A percentile compares a stretch with the other conserved stretches of the same genome.
These are phyloP conservation scores for Drosophila pullipes DNA, from an alignment of 2,888 invertebrate genomes.

Conservation along the genomic window DNA sequence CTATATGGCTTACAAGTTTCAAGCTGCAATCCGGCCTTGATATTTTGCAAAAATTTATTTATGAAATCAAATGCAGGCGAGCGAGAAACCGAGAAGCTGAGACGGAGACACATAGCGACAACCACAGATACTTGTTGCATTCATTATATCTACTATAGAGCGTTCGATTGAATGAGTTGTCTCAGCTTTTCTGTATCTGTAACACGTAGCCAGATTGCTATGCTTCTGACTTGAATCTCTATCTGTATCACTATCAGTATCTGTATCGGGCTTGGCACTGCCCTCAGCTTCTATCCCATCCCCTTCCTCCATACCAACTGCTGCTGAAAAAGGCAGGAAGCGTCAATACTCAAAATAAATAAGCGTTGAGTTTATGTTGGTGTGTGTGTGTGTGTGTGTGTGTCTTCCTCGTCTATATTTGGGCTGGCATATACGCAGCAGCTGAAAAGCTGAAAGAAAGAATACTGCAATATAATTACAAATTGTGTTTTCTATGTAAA, in stretches of 20 bases:
- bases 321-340: slow-evolving; percentile 59
- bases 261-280: slow-evolving; percentile 23
- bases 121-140: slow-evolving; percentile 74
- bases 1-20: slow-evolving; percentile 74
- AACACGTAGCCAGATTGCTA: slow-evolving; percentile 42
- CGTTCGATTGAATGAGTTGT: slow-evolving; percentile 71
- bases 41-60: slow-evolving; percentile 80
- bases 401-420: slow-evolving; percentile 19
- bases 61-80: slow-evolving; percentile 79
- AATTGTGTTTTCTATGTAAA: slow-evolving; percentile 58
- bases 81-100: slow-evolving; percentile 45
- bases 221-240: slow-evolving; percentile 27
- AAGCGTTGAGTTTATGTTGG: slow-evolving; percentile 51
- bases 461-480: slow-evolving; percentile 34
- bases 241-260: slow-evolving; percentile 28
- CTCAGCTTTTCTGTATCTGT: slow-evolving; percentile 56
- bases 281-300: background rate
- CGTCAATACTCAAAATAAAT: slow-evolving; percentile 41
- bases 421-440: slow-evolving; percentile 20
- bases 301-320: background rate
- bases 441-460: slow-evolving; percentile 32
- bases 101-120: slow-evolving; percentile 49
- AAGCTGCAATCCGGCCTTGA: slow-evolving; percentile 77
- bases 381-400: slow-evolving; percentile 8
- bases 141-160: slow-evolving; percentile 61